Percentiles rank a stretch among this genome's conserved stretches.
phyloP scores from a whole-genome alignment of 1,140 invertebrate species.

The Tetragnatha versicolor region DNA sequence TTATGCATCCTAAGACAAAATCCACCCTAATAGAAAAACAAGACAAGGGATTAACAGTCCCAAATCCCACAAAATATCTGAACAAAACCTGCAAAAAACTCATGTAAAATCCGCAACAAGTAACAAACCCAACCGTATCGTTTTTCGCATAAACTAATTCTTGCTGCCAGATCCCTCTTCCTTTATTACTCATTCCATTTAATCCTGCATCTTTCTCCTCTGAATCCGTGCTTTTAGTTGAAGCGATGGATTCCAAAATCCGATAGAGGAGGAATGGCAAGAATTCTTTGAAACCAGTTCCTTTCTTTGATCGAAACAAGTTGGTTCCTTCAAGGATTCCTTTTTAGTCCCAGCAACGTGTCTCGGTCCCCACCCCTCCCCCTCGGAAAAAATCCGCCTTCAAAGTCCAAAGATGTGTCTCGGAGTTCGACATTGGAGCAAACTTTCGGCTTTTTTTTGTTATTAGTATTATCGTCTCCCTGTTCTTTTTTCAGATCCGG shows the following conservation, averaged over 20 bases:
- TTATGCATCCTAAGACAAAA: too few relatives aligned
- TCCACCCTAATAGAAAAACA: too few relatives aligned
- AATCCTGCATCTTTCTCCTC: neutral
- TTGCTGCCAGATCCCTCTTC: too few relatives aligned
- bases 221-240: neutral
- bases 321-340: slow-evolving; percentile 3
- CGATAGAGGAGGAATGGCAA: neutral
- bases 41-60: too few relatives aligned
- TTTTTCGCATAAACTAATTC: too few relatives aligned
- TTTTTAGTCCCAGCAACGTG: slow-evolving; percentile 1
- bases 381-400: slow-evolving; percentile 1
- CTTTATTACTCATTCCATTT: slow-evolving; percentile 7
- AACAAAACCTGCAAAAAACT: too few relatives aligned
- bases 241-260: slow-evolving; percentile 3
- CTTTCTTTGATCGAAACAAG: slow-evolving; percentile 42
- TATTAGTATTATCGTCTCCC: neutral
- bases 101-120: too few relatives aligned
- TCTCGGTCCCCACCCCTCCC: neutral
- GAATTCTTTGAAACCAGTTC: slow-evolving; percentile 32
- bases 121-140: too few relatives aligned
- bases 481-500: too few relatives aligned
- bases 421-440: slow-evolving; percentile 3
- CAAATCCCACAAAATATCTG: too few relatives aligned
- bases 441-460: neutral
- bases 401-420: slow-evolving; percentile 32